Evolutionary conservation across 2,888 invertebrate genomes (phyloP), one percentile per base, ranked within the genome.

Genomic region (Sipunculus nudus): DNA sequence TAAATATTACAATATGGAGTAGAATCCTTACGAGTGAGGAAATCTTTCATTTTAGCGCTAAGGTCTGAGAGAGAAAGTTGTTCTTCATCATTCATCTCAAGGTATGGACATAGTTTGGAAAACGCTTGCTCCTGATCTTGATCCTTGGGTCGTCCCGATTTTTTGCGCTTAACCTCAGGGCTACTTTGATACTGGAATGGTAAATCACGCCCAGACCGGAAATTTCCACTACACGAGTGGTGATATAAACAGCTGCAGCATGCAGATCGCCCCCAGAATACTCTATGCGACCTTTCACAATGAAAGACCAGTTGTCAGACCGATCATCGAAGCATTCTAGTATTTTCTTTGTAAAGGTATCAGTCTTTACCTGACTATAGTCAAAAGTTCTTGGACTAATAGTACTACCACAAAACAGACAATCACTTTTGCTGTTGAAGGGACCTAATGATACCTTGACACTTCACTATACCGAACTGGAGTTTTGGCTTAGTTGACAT

Each of bases 161-260:
- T 53, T 21, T 3, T 43, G 19, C 45, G 41, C 26, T 28, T 43
- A 21, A 26, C n/a, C 4, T 16, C 28, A n/a, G 26, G 4, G 5
- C 28, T n/a, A 43, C 23, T 23, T 23, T 23, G 23, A 21, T 21
- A 53, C 23, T 43, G 23, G 23, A 13, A n/a, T 2, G 53, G 53
- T n/a, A 53, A 23, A 23, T 8, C 28, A 8, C 13, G n/a, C 4
- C 53, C 53, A 10, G 39, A 23, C 21, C 43, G 26, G 25, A 53
- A 53, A 40, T 53, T 40, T 19, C 29, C 13, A 19, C 40, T 29
- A 28, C 53, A 53, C 10, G 41, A 23, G 10, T 53, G 53, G 26
- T 53, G 53, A 31, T 53, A 43, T 21, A 40, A 6, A 53, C 43
- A 41, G 43, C 53, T 29, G 53, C 53, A 26, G 53, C 53, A 53